phyloP scores from a whole-genome alignment of 1,140 invertebrate species.

The Ganaspis sp. region DNA sequence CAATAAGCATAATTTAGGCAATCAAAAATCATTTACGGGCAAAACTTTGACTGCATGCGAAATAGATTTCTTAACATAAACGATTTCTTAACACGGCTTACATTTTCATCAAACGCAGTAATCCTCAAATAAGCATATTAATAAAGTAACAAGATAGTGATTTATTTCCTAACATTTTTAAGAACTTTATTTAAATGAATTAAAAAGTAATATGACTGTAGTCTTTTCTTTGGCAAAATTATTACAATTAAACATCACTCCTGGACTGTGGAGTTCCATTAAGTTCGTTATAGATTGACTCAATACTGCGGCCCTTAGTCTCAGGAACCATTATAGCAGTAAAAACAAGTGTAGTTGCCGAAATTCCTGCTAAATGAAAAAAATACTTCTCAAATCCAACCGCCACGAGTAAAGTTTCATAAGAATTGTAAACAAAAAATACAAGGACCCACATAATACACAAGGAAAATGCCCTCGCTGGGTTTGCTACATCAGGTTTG shows the following conservation, averaged over 20 bases:
- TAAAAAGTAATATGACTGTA: no score
- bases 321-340: constrained; percentile 78
- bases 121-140: no score
- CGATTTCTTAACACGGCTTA: no score
- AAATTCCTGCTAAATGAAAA: constrained; percentile 58
- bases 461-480: constrained; percentile 74
- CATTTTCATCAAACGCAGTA: no score
- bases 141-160: no score
- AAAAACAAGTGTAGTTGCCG: constrained; percentile 55
- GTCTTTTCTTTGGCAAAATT: no score
- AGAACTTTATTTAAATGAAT: no score
- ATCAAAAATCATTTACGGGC: no score
- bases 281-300: constrained; percentile 76
- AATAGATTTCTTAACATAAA: no score
- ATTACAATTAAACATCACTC: background rate
- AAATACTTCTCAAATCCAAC: constrained; percentile 68
- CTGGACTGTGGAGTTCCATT: constrained; percentile 45
- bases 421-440: constrained; percentile 78
- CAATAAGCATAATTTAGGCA: no score
- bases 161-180: no score
- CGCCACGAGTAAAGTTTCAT: constrained; percentile 55
- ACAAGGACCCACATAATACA: constrained; percentile 75
- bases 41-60: no score
- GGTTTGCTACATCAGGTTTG: constrained; percentile 72
- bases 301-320: constrained; percentile 80